Percentiles rank a stretch among this genome's conserved stretches.
Conservation (phyloP, 1,140 invertebrate genomes). For the Leucophenga varia region DNA sequence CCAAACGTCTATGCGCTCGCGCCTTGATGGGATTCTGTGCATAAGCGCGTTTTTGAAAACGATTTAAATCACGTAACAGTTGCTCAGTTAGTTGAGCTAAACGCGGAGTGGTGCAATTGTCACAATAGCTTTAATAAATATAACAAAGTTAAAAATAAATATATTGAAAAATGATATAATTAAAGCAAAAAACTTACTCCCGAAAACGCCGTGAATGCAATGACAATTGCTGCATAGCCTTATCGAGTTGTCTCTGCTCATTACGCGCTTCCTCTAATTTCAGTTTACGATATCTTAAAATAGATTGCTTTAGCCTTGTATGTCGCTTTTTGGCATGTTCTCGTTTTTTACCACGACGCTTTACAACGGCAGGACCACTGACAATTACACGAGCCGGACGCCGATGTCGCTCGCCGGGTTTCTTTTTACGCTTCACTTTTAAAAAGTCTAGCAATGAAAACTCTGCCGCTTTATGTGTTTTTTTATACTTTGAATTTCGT, state of each 20-base stretch:
- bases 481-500: slow-evolving; percentile 39
- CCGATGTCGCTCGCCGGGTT: slow-evolving; percentile 10
- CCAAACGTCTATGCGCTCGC: slow-evolving; percentile 59
- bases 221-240: slow-evolving; percentile 11
- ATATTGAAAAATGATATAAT: not conserved
- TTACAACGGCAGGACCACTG: not conserved
- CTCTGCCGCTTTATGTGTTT: slow-evolving; percentile 22
- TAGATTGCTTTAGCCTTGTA: slow-evolving; percentile 32
- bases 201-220: slow-evolving; percentile 43
- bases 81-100: slow-evolving; percentile 28
- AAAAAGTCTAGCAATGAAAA: slow-evolving; percentile 32
- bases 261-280: slow-evolving; percentile 4
- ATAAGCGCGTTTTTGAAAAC: slow-evolving; percentile 64
- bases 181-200: slow-evolving; percentile 20
- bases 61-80: slow-evolving; percentile 61
- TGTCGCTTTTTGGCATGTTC: slow-evolving; percentile 32
- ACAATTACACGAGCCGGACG: slow-evolving; percentile 10
- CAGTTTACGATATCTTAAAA: slow-evolving; percentile 19
- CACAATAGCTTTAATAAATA: slow-evolving; percentile 35
- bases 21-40: slow-evolving; percentile 65
- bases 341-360: slow-evolving; percentile 14
- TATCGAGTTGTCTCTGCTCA: not conserved
- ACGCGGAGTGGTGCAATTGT: slow-evolving; percentile 36
- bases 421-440: slow-evolving; percentile 13
- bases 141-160: not conserved